Evolutionary conservation across 1,140 invertebrate species (phyloP).

Genomic region (Drosophila arawakana): DNA sequence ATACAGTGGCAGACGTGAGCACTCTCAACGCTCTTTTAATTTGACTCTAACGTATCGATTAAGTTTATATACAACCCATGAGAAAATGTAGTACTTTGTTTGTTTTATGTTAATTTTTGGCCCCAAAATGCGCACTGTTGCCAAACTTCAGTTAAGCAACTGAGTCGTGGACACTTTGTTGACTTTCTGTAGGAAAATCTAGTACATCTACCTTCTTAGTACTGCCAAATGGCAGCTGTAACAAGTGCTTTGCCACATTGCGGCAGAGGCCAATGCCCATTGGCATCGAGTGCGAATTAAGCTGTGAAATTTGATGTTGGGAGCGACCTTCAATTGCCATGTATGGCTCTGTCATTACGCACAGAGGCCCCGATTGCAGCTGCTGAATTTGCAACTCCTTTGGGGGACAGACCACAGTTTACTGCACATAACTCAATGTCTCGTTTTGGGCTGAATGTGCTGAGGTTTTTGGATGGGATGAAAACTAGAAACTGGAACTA

Average conservation of each 20-base stretch:
- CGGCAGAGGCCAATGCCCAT: conserved; percentile 21
- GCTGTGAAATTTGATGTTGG: conserved; percentile 18
- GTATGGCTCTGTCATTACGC: conserved; percentile 17
- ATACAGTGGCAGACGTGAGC: too few species aligned
- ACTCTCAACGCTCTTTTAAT: too few species aligned
- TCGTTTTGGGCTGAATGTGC: conserved; percentile 16
- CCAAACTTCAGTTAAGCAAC: conserved; percentile 4
- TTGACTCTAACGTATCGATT: too few species aligned
- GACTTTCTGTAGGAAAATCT: too few species aligned
- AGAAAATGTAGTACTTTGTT: too few species aligned
- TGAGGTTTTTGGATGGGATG: too few species aligned
- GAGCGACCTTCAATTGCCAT: conserved; percentile 16
- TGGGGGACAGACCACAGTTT: conserved; percentile 42
- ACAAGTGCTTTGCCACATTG: conserved; percentile 8
- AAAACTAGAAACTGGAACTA: neutral
- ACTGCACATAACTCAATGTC: conserved; percentile 72
- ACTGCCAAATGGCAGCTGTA: neutral
- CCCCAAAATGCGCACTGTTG: conserved; percentile 3
- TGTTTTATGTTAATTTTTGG: too few species aligned
- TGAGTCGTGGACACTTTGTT: too few species aligned
- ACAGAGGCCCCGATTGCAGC: conserved; percentile 6
- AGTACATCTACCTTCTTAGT: neutral
- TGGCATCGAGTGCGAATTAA: conserved; percentile 29
- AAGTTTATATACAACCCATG: too few species aligned
- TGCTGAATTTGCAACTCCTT: conserved; percentile 55